Evolutionary conservation across 2,888 invertebrate species (phyloP).

Genomic region (Noctua comes): DNA sequence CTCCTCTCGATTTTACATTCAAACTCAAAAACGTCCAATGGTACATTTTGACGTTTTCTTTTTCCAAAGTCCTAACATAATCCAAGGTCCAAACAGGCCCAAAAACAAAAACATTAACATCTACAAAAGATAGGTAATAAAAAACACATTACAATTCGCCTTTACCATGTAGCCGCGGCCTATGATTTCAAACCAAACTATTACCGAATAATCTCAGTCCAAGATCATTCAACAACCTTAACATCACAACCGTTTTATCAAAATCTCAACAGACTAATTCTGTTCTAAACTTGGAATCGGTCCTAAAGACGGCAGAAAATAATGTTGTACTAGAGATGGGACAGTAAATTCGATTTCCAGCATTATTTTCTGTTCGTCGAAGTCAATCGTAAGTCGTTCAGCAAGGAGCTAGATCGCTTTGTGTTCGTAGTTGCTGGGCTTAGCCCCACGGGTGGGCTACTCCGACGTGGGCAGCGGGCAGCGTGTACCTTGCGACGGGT

Average conservation of each 20-base stretch:
- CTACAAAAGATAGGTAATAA: slow-evolving; percentile 48
- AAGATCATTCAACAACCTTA: slow-evolving; percentile 38
- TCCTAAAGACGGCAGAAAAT: slow-evolving; percentile 30
- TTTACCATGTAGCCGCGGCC: slow-evolving; percentile 72
- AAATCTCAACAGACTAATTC: slow-evolving; percentile 34
- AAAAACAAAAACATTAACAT: slow-evolving; percentile 50
- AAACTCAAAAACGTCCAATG: slow-evolving; percentile 48
- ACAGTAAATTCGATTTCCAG: slow-evolving; percentile 13
- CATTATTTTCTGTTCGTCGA: slow-evolving; percentile 29
- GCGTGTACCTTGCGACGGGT: slow-evolving; percentile 77
- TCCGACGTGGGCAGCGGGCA: slow-evolving; percentile 70
- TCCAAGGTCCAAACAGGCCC: slow-evolving; percentile 24
- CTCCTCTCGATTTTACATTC: slow-evolving; percentile 11
- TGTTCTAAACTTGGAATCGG: slow-evolving; percentile 33
- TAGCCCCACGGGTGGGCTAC: slow-evolving; percentile 86
- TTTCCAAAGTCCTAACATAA: background rate
- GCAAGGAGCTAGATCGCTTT: slow-evolving; percentile 54
- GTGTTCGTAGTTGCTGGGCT: slow-evolving; percentile 56
- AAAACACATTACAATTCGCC: slow-evolving; percentile 46
- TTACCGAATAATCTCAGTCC: slow-evolving; percentile 38
- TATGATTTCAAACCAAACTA: slow-evolving; percentile 57
- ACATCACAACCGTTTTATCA: slow-evolving; percentile 21
- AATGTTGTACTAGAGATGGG: slow-evolving; percentile 7
- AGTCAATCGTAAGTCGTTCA: slow-evolving; percentile 46
- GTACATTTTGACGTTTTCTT: slow-evolving; percentile 56